Evolutionary conservation across 2,888 invertebrate genomes (phyloP).

Genomic region (Pollenia labialis): DNA sequence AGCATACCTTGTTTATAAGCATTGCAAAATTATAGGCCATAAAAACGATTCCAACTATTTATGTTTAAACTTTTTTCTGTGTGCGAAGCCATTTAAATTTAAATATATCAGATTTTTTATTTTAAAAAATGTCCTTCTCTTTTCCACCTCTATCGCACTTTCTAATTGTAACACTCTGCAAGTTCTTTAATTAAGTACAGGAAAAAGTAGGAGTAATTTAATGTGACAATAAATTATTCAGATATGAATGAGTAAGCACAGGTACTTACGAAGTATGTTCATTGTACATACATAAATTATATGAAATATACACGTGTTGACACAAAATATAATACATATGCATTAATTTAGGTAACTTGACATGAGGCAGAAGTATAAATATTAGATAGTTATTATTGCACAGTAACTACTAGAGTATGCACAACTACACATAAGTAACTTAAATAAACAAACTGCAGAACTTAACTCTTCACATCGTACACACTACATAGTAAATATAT

Average conservation of each 20-base stretch:
- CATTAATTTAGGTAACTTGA: constrained; percentile 8
- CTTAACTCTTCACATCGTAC: background rate
- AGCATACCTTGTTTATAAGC: too few species aligned
- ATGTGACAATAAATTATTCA: constrained; percentile 55
- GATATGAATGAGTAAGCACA: constrained; percentile 18
- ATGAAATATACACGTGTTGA: constrained; percentile 61
- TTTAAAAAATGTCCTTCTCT: background rate
- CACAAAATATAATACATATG: constrained; percentile 44
- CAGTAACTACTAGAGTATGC: background rate
- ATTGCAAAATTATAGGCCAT: too few species aligned
- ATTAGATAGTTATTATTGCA: constrained; percentile 13
- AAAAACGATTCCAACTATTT: too few species aligned
- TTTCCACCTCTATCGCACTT: background rate
- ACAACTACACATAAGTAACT: background rate
- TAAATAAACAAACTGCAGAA: background rate
- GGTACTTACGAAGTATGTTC: constrained; percentile 31
- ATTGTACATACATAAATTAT: constrained; percentile 31
- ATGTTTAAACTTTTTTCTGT: too few species aligned
- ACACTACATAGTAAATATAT: background rate
- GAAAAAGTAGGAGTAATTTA: constrained; percentile 15
- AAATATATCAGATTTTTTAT: background rate
- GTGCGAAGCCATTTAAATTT: too few species aligned
- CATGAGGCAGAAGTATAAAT: background rate
- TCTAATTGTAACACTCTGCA: background rate
- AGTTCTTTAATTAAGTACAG: constrained; percentile 47